Conservation (phyloP, 2,797 vertebrate genomes). For the Lycodopsis pacificus region DNA sequence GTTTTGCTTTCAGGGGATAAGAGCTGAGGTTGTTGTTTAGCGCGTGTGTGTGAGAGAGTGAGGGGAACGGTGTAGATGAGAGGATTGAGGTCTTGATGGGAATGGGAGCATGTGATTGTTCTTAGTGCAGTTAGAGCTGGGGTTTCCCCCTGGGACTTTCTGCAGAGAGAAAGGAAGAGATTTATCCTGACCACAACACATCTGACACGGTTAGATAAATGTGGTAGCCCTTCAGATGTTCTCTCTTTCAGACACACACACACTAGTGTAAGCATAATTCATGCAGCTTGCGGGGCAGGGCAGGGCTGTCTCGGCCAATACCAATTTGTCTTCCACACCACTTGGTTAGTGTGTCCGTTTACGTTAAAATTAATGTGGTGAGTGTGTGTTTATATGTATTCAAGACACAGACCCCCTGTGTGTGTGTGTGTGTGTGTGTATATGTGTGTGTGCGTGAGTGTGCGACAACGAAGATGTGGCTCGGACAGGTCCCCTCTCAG, state of each 20-base stretch:
- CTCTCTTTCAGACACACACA: constrained; percentile 15
- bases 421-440: constrained; percentile 14
- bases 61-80: constrained; percentile 36
- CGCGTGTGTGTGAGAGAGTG: neutral
- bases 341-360: constrained; percentile 67
- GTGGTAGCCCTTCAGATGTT: constrained; percentile 64
- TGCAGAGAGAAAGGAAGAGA: constrained; percentile 62
- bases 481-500: constrained; percentile 64
- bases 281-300: constrained; percentile 44
- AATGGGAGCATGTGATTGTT: constrained; percentile 78
- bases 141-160: constrained; percentile 67
- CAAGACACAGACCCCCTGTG: constrained; percentile 51
- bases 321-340: constrained; percentile 65
- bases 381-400: constrained; percentile 71
- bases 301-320: constrained; percentile 42
- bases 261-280: constrained; percentile 48
- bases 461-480: constrained; percentile 31
- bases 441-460: constrained; percentile 3
- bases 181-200: constrained; percentile 75
- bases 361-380: constrained; percentile 68
- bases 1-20: constrained; percentile 53
- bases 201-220: constrained; percentile 70
- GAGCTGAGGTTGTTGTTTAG: constrained; percentile 31
- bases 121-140: constrained; percentile 69
- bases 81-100: constrained; percentile 62